Evolutionary conservation across 2,113 vertebrate genomes (phyloP), one percentile per base, ranked within the genome.

Genomic region (Neotoma lepida): DNA sequence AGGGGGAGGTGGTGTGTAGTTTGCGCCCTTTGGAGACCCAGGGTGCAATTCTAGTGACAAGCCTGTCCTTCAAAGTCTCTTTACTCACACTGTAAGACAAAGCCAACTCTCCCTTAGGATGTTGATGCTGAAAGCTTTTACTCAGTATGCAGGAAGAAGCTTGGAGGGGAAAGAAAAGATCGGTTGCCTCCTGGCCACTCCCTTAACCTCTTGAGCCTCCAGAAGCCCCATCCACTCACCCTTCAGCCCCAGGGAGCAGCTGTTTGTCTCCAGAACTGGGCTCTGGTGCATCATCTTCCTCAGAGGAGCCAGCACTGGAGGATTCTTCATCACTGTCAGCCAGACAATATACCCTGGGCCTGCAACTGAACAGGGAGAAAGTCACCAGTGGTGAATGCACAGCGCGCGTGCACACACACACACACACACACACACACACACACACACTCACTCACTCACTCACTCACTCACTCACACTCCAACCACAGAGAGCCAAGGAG

Each of bases 251-350:
- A 0, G 98, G 98, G 54, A 98, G 96, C 90, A 98, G 64, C 39
- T 98, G 97, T 96, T 99, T 99, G 96, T 99, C 99, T 78, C 98
- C 98, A 12, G 97, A 96, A 51, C 98, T 97, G 93, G 98, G 85
- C 94, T 99, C 99, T 33, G 99, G 98, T 61, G 99, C 98, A 90
- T 99, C 99, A 1, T 99, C 99, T 92, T 99, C 99, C 41, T 99
- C 99, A 0, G 99, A 99, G 58, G 99, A 99, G 64, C 99, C 99
- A 0, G 99, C 99, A 7, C 99, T 99, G 90, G 99, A 99, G 1
- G 99, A 99, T 93, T 99, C 99, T 97, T 99, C 99, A 70, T 99
- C 99, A 0, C 99, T 99, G 98, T 99, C 99, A 1, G 99, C 99
- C 93, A 99, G 98, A 91, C 99, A 99, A 97, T 99, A 99, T 0